Percentiles rank a stretch among this genome's conserved stretches.
These are phyloP conservation scores for Andricus grossulariae DNA, from an alignment of 1,140 invertebrate species.

Conservation along the genomic window DNA sequence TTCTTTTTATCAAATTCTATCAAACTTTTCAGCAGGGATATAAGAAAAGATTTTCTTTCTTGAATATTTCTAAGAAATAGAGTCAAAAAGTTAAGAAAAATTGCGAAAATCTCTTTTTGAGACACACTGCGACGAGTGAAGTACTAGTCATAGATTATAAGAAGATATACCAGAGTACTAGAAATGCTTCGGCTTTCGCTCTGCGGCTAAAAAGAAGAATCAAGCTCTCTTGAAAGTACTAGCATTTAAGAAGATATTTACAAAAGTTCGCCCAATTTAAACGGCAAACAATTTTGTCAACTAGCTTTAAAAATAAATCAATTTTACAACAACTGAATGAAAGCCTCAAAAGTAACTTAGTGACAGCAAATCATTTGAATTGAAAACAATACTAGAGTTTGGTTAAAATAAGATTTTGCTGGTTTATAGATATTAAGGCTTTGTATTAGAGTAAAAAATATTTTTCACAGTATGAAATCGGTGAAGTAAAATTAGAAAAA, in stretches of 20 bases:
- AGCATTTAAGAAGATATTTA: constrained; percentile 28
- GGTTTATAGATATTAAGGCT: not conserved
- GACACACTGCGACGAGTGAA: constrained; percentile 5
- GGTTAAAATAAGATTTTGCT: not conserved
- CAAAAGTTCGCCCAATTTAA: not conserved
- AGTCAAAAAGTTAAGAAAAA: not conserved
- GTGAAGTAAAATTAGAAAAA: not conserved
- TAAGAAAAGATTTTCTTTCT: not conserved
- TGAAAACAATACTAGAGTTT: no score
- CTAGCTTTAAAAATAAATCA: not conserved
- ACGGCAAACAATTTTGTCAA: not conserved
- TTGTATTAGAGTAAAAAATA: not conserved
- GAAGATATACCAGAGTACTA: not conserved
- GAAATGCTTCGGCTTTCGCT: not conserved
- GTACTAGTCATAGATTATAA: constrained; percentile 17
- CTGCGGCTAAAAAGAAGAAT: not conserved
- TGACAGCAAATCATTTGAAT: no score
- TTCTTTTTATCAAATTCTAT: no score
- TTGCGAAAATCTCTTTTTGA: not conserved
- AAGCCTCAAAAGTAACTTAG: not conserved
- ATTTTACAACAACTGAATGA: not conserved
- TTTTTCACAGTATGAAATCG: constrained; percentile 1
- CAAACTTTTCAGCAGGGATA: no score
- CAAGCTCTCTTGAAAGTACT: constrained; percentile 37
- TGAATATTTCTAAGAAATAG: constrained; percentile 17